Percentiles rank a stretch among this genome's conserved stretches.
Conservation (phyloP, 2,888 invertebrate genomes). For the Drosophila stalkeri region DNA sequence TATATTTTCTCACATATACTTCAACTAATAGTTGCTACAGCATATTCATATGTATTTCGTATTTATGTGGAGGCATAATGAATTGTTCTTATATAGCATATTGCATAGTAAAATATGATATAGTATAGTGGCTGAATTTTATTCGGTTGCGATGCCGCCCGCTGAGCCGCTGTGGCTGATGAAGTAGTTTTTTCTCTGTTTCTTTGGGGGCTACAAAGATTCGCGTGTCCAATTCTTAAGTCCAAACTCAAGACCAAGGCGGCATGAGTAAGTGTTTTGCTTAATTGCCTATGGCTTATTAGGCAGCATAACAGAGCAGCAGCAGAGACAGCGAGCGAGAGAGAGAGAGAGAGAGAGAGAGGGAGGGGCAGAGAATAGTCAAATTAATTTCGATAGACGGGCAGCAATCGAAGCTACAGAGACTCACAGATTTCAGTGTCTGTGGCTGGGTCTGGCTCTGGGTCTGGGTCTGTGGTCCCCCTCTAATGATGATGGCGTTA, state of each 20-base stretch:
- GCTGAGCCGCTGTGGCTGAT: slow-evolving; percentile 70
- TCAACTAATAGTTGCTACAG: neutral
- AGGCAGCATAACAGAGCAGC: slow-evolving; percentile 60
- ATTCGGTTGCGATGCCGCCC: slow-evolving; percentile 49
- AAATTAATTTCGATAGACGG: slow-evolving; percentile 73
- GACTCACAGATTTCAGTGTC: slow-evolving; percentile 47
- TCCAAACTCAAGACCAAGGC: slow-evolving; percentile 43
- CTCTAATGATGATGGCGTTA: slow-evolving; percentile 81
- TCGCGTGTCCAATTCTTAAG: slow-evolving; percentile 59
- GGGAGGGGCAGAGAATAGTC: slow-evolving; percentile 65
- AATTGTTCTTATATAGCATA: slow-evolving; percentile 65
- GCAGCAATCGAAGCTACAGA: slow-evolving; percentile 43
- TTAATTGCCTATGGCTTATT: slow-evolving; percentile 81
- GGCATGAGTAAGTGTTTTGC: slow-evolving; percentile 81
- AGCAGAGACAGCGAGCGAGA: no score
- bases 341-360: neutral
- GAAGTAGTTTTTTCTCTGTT: slow-evolving; percentile 62
- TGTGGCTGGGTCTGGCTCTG: slow-evolving; percentile 30
- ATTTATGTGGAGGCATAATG: slow-evolving; percentile 70
- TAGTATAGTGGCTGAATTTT: slow-evolving; percentile 42
- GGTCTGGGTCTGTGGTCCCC: slow-evolving; percentile 56
- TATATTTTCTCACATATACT: neutral
- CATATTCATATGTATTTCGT: slow-evolving; percentile 25
- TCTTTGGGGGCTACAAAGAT: slow-evolving; percentile 37
- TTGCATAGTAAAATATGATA: slow-evolving; percentile 21